A percentile compares a stretch with the other conserved stretches of the same genome.
Conservation (phyloP, 2,113 vertebrate species). For the Gracilinanus agilis region DNA sequence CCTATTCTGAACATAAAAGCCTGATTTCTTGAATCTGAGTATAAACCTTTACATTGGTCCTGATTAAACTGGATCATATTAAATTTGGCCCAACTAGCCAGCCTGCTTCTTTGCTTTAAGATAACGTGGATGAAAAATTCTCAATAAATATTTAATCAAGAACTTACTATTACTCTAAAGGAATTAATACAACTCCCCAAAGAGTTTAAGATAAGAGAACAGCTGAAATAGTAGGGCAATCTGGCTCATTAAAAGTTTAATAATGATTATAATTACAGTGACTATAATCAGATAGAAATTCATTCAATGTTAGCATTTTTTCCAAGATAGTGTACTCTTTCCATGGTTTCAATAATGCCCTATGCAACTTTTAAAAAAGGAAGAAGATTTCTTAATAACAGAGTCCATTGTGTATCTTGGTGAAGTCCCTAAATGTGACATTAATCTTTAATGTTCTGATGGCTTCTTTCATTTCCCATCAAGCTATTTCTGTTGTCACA, state of each 20-base stretch:
- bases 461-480: constrained; percentile 1
- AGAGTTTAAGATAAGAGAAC: not conserved
- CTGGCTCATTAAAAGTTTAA: not conserved
- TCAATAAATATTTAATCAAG: constrained; percentile 23
- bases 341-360: not conserved
- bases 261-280: not conserved
- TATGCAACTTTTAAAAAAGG: not conserved
- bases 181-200: not conserved
- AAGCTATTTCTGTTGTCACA: not conserved
- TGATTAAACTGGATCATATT: not conserved
- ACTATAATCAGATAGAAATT: not conserved
- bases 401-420: not conserved
- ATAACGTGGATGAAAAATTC: not conserved
- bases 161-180: constrained; percentile 3
- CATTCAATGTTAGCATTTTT: not conserved
- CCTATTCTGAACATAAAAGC: not conserved
- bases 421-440: not conserved
- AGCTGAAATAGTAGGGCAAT: not conserved
- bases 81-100: not conserved
- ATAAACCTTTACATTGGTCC: not conserved
- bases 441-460: constrained; percentile 14
- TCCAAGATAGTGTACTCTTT: not conserved
- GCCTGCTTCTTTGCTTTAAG: not conserved
- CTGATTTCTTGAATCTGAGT: not conserved
- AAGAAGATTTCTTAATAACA: constrained; percentile 3